These are phyloP conservation scores for Loripinus fragilis DNA, from an alignment of 2,888 invertebrate genomes.

Conservation along the genomic window DNA sequence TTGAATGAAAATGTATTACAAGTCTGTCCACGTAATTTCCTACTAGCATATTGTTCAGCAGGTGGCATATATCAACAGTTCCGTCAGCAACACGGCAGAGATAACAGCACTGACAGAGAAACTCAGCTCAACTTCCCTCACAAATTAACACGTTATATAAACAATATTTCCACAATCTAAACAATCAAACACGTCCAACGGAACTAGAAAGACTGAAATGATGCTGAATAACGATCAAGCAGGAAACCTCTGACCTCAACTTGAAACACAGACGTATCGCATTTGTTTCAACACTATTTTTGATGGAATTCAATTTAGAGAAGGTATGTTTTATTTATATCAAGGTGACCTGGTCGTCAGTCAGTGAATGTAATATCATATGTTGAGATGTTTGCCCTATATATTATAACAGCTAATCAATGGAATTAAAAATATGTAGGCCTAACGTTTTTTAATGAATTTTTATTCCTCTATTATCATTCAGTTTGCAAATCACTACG, in stretches of 20 bases:
- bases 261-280: conserved; percentile 5
- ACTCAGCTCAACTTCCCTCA: conserved; percentile 34
- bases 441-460: too few species aligned
- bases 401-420: too few species aligned
- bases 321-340: background rate
- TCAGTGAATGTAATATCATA: too few species aligned
- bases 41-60: background rate
- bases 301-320: background rate
- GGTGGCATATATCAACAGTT: background rate
- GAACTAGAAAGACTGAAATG: conserved; percentile 53
- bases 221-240: conserved; percentile 48
- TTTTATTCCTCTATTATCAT: too few species aligned
- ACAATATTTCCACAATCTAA: conserved; percentile 66
- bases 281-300: conserved; percentile 12
- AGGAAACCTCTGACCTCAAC: conserved; percentile 34
- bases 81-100: background rate
- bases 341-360: background rate
- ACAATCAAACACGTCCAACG: conserved; percentile 62
- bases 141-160: conserved; percentile 73
- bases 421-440: too few species aligned
- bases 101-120: background rate
- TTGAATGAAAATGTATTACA: too few species aligned
- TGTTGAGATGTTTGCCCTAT: too few species aligned
- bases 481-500: too few species aligned
- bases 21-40: too few species aligned